Percentiles rank a stretch among this genome's conserved stretches.
These are phyloP conservation scores for Ips nitidus DNA, from an alignment of 1,140 invertebrate genomes.

Conservation along the genomic window DNA sequence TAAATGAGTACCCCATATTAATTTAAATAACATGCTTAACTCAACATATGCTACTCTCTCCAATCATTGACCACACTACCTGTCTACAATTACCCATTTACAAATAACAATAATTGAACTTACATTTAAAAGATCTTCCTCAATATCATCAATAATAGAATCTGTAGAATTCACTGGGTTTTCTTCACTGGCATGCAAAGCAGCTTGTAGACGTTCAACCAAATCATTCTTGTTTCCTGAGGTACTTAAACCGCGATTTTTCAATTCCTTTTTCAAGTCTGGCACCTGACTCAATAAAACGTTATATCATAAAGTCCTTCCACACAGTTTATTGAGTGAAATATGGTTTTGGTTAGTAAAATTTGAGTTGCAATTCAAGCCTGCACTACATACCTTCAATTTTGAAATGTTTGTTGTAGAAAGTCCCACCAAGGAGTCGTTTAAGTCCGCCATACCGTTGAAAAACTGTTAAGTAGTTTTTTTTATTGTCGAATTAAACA, in stretches of 20 bases:
- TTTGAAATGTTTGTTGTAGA: conserved; percentile 5
- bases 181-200: conserved; percentile 57
- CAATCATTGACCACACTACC: too few relatives aligned
- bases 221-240: conserved; percentile 81
- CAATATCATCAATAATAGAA: conserved; percentile 56
- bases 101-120: conserved; percentile 12
- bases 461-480: too few relatives aligned
- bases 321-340: conserved; percentile 1
- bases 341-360: neutral
- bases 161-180: conserved; percentile 40
- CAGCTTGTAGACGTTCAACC: conserved; percentile 69
- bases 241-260: conserved; percentile 70
- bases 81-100: too few relatives aligned
- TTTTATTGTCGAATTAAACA: too few relatives aligned
- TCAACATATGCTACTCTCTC: too few relatives aligned
- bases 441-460: too few relatives aligned
- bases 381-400: conserved; percentile 4
- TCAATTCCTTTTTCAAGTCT: conserved; percentile 78
- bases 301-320: neutral
- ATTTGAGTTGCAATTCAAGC: neutral
- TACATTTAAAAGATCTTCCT: conserved; percentile 57
- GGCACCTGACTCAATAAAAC: conserved; percentile 59
- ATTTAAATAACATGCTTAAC: too few relatives aligned
- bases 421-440: neutral
- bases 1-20: too few relatives aligned